A percentile compares a stretch with the other conserved stretches of the same genome.
These are phyloP conservation scores for Stenotaenia linearis DNA, from an alignment of 2,888 invertebrate genomes.

Conservation along the genomic window DNA sequence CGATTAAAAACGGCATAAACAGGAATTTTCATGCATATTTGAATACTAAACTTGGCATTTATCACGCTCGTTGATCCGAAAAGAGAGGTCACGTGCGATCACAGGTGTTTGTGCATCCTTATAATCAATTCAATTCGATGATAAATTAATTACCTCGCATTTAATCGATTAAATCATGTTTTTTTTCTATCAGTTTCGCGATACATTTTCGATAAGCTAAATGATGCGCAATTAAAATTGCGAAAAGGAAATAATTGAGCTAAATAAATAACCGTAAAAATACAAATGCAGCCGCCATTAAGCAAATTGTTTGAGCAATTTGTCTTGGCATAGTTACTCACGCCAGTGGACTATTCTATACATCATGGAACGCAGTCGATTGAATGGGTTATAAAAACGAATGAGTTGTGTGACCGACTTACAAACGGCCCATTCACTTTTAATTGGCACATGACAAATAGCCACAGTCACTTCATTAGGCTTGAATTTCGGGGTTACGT, in stretches of 20 bases:
- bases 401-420: slow-evolving; percentile 11
- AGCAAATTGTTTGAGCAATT: slow-evolving; percentile 19
- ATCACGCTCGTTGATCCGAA: background rate
- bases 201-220: background rate
- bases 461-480: slow-evolving; percentile 13
- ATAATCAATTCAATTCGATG: background rate
- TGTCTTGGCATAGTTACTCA: slow-evolving; percentile 14
- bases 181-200: background rate
- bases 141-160: background rate
- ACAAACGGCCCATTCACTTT: slow-evolving; percentile 19
- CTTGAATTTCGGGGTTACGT: slow-evolving; percentile 1
- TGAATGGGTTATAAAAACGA: slow-evolving; percentile 15
- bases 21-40: too few relatives aligned
- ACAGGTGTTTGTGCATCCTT: background rate
- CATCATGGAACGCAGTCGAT: background rate
- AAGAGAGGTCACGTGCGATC: background rate
- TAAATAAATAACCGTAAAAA: slow-evolving; percentile 2
- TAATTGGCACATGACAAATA: slow-evolving; percentile 7
- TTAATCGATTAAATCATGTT: background rate
- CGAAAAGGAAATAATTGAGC: background rate
- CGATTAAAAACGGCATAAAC: too few relatives aligned
- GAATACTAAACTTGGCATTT: too few relatives aligned
- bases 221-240: background rate
- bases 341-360: background rate
- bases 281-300: slow-evolving; percentile 4